Evolutionary conservation across 2,113 vertebrate genomes (phyloP).

Genomic region (Gavia stellata): DNA sequence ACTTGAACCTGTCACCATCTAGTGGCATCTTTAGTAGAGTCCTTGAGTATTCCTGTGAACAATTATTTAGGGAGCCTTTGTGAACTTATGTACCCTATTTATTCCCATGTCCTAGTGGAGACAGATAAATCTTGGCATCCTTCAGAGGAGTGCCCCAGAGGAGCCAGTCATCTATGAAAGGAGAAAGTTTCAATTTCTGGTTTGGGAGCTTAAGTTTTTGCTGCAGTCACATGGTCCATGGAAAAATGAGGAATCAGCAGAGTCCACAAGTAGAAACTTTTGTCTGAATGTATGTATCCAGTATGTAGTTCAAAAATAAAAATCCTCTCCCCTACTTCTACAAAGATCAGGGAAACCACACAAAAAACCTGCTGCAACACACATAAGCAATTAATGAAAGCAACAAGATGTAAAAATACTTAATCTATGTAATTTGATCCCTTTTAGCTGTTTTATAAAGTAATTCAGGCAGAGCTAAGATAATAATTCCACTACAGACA

Average conservation of each 20-base stretch:
- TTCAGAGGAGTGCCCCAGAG: background rate
- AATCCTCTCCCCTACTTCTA: background rate
- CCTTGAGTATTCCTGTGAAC: background rate
- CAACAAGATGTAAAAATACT: background rate
- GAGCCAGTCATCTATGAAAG: background rate
- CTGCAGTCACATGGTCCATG: rapidly evolving
- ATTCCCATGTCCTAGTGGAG: background rate
- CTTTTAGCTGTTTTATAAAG: constrained; percentile 15
- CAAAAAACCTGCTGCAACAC: rapidly evolving
- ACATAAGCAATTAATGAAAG: background rate
- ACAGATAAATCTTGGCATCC: background rate
- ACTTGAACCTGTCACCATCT: background rate
- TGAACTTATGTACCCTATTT: background rate
- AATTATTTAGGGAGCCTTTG: background rate
- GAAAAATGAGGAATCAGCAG: background rate
- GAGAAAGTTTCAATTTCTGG: background rate
- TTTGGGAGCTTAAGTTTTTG: background rate
- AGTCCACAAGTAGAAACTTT: background rate
- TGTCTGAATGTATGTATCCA: background rate
- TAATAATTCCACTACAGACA: constrained; percentile 1
- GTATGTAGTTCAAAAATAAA: background rate
- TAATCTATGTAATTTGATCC: background rate
- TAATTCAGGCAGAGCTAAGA: background rate
- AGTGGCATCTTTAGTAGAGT: background rate
- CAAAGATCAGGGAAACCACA: background rate